phyloP scores from a whole-genome alignment of 1,140 invertebrate genomes.

The Drosophila teissieri region DNA sequence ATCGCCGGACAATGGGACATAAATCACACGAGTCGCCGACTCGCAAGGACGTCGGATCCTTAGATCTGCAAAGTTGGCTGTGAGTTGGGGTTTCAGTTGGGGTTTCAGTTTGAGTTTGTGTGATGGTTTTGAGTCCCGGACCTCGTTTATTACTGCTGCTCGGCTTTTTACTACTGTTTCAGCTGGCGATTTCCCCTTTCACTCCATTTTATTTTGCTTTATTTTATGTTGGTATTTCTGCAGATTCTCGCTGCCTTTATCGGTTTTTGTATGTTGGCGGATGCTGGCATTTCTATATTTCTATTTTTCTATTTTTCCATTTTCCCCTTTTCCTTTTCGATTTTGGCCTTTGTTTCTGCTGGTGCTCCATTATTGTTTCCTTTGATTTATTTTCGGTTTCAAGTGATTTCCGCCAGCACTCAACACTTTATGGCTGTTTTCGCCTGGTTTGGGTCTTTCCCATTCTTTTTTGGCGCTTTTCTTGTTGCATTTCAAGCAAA shows the following conservation, averaged over 20 bases:
- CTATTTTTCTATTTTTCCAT: conserved; percentile 34
- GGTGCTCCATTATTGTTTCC: conserved; percentile 71
- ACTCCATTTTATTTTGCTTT: conserved; percentile 33
- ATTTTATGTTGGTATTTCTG: conserved; percentile 23
- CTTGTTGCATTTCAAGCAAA: conserved; percentile 37
- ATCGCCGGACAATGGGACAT: conserved; percentile 60
- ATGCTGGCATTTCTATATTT: conserved; percentile 63
- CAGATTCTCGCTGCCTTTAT: conserved; percentile 41
- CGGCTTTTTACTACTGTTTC: conserved; percentile 48
- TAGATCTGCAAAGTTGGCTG: conserved; percentile 1
- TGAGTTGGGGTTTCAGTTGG: neutral
- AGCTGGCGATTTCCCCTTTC: conserved; percentile 41
- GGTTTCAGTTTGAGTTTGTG: neutral
- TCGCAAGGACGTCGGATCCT: conserved; percentile 30
- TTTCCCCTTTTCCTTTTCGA: conserved; percentile 62
- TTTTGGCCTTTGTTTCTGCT: conserved; percentile 52
- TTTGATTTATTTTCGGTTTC: conserved; percentile 81
- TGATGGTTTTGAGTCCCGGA: conserved; percentile 35
- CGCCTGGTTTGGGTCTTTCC: conserved; percentile 25
- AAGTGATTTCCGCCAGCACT: conserved; percentile 79
- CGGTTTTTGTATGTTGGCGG: conserved; percentile 39
- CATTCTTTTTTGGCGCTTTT: conserved; percentile 39
- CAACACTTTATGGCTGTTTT: conserved; percentile 74
- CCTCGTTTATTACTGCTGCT: conserved; percentile 48
- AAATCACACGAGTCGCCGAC: conserved; percentile 57